A percentile compares a stretch with the other conserved stretches of the same genome.
Evolutionary conservation across 2,888 invertebrate genomes (phyloP).

Genomic region (Timandra comae): DNA sequence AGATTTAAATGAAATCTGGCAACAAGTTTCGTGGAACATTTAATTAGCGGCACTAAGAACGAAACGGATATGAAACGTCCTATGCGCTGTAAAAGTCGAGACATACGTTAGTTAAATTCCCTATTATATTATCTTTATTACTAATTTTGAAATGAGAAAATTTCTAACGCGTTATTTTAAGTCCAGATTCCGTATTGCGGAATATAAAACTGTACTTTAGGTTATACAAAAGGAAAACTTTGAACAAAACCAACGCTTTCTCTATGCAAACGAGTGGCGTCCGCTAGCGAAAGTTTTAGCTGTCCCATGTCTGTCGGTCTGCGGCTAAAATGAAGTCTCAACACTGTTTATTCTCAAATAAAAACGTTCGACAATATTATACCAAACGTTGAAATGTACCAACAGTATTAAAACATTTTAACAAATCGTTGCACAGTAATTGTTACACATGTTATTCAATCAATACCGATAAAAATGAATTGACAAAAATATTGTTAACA

Average conservation of each 20-base stretch:
- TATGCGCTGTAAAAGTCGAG: conserved; percentile 20
- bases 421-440: too few species aligned
- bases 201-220: conserved; percentile 53
- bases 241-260: conserved; percentile 56
- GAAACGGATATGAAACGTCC: conserved; percentile 52
- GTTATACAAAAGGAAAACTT: conserved; percentile 56
- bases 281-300: conserved; percentile 49
- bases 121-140: conserved; percentile 41
- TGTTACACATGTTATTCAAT: too few species aligned
- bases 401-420: too few species aligned
- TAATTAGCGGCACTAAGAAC: conserved; percentile 52
- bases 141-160: conserved; percentile 25
- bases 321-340: too few species aligned
- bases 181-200: conserved; percentile 30
- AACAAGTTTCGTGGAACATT: conserved; percentile 55
- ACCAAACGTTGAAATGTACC: too few species aligned
- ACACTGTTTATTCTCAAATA: too few species aligned
- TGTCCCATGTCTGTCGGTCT: conserved; percentile 4
- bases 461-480: too few species aligned
- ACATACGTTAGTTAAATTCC: too few species aligned
- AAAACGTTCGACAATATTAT: too few species aligned
- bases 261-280: conserved; percentile 56
- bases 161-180: too few species aligned
- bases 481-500: too few species aligned
- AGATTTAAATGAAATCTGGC: conserved; percentile 57